Base-by-base conservation (phyloP, 2,113 vertebrate genomes). In the Echinops telfairi region DNA sequence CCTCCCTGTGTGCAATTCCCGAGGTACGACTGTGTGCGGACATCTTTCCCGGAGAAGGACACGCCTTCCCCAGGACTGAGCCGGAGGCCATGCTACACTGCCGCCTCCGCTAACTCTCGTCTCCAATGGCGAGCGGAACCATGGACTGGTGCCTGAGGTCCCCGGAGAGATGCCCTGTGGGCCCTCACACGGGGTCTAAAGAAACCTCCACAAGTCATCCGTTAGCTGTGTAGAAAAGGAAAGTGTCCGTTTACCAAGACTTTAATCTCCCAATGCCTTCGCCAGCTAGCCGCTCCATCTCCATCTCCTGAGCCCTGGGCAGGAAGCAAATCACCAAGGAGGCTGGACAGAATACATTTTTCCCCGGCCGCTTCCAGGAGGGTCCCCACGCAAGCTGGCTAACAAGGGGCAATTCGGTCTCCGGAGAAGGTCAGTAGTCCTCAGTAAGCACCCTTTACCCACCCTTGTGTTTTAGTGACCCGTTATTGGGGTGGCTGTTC, bases 221-320 rank as follows among this genome's bases (percentile, higher is more conserved):
- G 43, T 84, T 79, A 78, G 53, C 84, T 70, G 3, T 27, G 23
- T 66, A 73, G 88, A 27, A 81, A 80, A 80, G 38, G 84, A 47
- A 11, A 1, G 29, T 22, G 3, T 22, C 6, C 2, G 17, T 43
- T 23, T 86, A 20, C 3, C 0, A 2, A 38, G 60, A 33, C 62
- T 22, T 58, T 20, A 38, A 31, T 77, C 66, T 38, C 36, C 73
- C 58, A 33, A 22, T 7, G 29, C 47, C 71, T 90, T 64, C 27
- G 57, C 43, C 38, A 78, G 47, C 40, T 31, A 31, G 29, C 22
- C 27, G 16, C 68, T 78, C 83, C 3, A 0, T 60, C 58, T 90
- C 89, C n/a, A n/a, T n/a, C 38, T 29, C 43, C 43, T 31, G 27
- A 75, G 29, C 43, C 91, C 84, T 1, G 11, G 60, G 70, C 36